These are phyloP conservation scores for Brachyptera risi DNA, from an alignment of 2,888 invertebrate species.

Conservation along the genomic window DNA sequence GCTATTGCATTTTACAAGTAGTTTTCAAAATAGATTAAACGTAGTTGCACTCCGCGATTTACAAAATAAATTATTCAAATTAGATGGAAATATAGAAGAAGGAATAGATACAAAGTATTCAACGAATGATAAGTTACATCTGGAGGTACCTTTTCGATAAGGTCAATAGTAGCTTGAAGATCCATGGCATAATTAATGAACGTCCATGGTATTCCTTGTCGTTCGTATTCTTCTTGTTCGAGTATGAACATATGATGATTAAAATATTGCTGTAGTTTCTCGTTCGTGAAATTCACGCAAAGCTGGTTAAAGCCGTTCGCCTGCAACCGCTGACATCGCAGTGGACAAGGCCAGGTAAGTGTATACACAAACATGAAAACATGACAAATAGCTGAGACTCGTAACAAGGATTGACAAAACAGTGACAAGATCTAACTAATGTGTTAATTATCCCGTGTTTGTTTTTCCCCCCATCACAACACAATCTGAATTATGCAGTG, in stretches of 20 bases:
- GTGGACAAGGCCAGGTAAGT: neutral
- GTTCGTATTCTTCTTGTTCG: constrained; percentile 89
- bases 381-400: constrained; percentile 11
- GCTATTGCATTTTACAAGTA: neutral
- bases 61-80: neutral
- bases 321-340: constrained; percentile 46
- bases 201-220: constrained; percentile 86
- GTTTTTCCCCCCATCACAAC: no score
- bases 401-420: neutral
- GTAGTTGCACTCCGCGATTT: no score
- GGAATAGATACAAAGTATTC: neutral
- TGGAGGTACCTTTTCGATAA: constrained; percentile 73
- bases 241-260: constrained; percentile 92
- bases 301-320: constrained; percentile 90
- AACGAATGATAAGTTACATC: neutral
- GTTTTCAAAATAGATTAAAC: neutral
- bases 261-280: constrained; percentile 88
- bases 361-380: constrained; percentile 6
- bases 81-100: neutral
- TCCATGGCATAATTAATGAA: constrained; percentile 94
- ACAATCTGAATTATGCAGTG: neutral
- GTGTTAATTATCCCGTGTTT: neutral
- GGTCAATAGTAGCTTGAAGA: constrained; percentile 75
- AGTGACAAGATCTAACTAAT: neutral
- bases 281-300: constrained; percentile 93